A percentile compares a stretch with the other conserved stretches of the same genome.
Evolutionary conservation across 2,888 invertebrate species (phyloP).

Genomic region (Xestia c-nigrum): DNA sequence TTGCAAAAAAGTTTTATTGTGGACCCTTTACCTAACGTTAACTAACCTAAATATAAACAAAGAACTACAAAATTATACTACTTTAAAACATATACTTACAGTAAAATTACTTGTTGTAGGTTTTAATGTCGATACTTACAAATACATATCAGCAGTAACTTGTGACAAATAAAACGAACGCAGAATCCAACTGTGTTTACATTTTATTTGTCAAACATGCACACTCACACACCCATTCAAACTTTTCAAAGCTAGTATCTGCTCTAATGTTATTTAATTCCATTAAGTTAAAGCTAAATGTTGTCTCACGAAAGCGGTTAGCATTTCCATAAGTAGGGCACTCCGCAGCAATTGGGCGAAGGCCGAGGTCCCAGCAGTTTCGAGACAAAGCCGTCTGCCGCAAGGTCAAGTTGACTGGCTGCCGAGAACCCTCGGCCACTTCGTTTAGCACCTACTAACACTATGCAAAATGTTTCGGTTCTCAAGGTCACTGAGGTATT

Average conservation of each 20-base stretch:
- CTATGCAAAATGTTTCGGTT: slow-evolving; percentile 23
- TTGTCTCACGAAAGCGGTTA: slow-evolving; percentile 14
- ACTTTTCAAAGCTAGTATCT: background rate
- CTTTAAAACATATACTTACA: background rate
- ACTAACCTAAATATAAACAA: background rate
- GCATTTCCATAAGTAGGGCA: slow-evolving; percentile 52
- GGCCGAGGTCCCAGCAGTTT: slow-evolving; percentile 47
- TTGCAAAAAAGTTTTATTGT: too few species aligned
- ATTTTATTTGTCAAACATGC: background rate
- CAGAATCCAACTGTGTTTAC: background rate
- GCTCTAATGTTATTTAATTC: background rate
- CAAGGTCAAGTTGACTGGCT: slow-evolving; percentile 62
- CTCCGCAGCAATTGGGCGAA: slow-evolving; percentile 53
- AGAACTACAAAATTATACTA: background rate
- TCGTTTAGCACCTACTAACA: slow-evolving; percentile 41
- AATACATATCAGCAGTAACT: background rate
- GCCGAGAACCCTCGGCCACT: slow-evolving; percentile 54
- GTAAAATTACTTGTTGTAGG: background rate
- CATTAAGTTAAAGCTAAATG: slow-evolving; percentile 12
- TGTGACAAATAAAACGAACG: background rate
- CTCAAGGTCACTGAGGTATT: slow-evolving; percentile 14
- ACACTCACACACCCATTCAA: background rate
- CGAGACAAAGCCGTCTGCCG: slow-evolving; percentile 57
- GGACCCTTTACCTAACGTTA: background rate
- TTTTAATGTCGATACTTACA: too few species aligned